Evolutionary conservation across 2,113 vertebrate genomes (phyloP).

Genomic region (Cepphus grylle): DNA sequence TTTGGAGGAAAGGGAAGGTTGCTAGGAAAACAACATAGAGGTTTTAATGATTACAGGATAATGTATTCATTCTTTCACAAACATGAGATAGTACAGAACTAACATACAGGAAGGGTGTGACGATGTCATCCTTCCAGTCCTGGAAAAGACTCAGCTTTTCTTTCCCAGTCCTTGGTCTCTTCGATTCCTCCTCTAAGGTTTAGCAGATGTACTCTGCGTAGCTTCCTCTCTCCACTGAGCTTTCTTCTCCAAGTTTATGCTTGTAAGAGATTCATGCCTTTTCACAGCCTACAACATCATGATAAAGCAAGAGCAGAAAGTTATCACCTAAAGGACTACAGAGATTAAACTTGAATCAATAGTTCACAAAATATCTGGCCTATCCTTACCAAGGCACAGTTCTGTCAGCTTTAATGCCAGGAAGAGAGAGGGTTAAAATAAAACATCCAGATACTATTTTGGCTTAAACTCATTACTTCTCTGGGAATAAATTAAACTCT

Average conservation of each 20-base stretch:
- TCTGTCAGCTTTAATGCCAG: not conserved
- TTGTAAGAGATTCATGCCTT: conserved; percentile 78
- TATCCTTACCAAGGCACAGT: not conserved
- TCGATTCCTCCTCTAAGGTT: conserved; percentile 11
- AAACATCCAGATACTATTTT: not conserved
- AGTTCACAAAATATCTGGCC: not conserved
- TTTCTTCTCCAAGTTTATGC: conserved; percentile 84
- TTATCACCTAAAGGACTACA: not conserved
- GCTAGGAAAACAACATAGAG: not conserved
- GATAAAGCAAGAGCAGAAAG: not conserved
- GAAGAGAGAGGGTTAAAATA: not conserved
- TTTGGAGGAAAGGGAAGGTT: not conserved
- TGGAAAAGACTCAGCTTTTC: not conserved
- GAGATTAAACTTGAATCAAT: not conserved
- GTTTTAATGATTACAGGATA: not conserved
- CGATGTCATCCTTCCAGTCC: not conserved
- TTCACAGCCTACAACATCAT: conserved; percentile 72
- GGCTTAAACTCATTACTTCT: not conserved
- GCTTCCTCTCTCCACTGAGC: conserved; percentile 74
- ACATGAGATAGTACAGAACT: not conserved
- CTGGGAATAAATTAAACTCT: not conserved
- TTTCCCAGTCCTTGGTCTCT: not conserved
- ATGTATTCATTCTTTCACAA: not conserved
- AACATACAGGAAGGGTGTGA: not conserved
- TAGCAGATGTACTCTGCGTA: not conserved